A percentile compares a stretch with the other conserved stretches of the same genome.
Conservation (phyloP, 2,113 vertebrate genomes). For the Tricholaema leucomelas region DNA sequence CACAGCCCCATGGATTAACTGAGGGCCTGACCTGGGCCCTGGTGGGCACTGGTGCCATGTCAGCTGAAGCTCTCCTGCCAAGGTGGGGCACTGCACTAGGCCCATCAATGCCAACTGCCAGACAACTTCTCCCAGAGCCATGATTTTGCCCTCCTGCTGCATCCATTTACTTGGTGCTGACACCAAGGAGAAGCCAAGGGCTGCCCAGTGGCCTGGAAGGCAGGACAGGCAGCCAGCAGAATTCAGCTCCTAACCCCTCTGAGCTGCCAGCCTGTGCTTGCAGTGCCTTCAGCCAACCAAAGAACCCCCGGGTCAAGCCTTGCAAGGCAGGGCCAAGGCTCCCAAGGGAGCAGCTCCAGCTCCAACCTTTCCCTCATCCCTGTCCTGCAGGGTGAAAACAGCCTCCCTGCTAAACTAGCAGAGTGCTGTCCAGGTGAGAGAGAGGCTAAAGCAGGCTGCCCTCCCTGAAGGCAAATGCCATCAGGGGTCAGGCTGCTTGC, state of each 20-base stretch:
- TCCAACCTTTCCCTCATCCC: background rate
- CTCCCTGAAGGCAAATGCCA: background rate
- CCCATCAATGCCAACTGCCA: background rate
- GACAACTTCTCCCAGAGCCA: background rate
- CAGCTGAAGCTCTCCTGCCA: background rate
- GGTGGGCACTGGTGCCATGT: background rate
- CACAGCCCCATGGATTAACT: background rate
- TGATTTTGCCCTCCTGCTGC: background rate
- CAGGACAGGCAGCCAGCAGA: background rate
- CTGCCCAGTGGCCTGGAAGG: background rate
- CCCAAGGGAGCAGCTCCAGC: background rate
- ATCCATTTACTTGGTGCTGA: background rate
- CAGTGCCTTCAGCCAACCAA: background rate
- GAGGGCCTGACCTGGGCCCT: background rate
- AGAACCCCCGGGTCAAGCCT: rapidly evolving
- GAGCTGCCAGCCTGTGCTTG: background rate
- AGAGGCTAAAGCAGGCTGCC: background rate
- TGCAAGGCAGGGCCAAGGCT: background rate
- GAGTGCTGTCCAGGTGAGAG: background rate
- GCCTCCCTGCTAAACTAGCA: background rate
- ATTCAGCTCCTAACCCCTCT: background rate
- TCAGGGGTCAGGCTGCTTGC: background rate
- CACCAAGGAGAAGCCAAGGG: background rate
- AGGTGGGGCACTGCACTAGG: background rate
- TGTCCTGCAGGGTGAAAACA: background rate